Base-by-base conservation (phyloP, 2,888 invertebrate genomes). In the Eristalinus sepulchralis region DNA sequence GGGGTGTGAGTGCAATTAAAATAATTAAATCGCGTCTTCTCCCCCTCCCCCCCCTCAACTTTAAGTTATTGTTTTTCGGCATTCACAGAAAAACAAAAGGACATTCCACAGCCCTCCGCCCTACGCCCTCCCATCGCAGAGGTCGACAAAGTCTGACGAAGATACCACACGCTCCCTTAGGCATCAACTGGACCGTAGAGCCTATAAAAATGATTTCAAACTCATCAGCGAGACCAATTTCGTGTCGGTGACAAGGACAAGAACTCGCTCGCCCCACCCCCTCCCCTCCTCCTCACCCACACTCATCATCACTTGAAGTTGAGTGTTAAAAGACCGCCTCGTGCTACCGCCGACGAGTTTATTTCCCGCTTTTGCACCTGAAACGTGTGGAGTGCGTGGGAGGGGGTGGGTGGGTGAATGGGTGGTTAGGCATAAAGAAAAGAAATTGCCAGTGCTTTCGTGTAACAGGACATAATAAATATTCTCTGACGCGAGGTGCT, bases 391-490 rank as follows among this genome's bases (percentile, higher is more conserved):
- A n/a, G 13, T 13, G 27, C 11, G 10, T n/a, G 31, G 1, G 4
- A 47, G 34, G 22, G 31, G n/a, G n/a, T n/a, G n/a, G n/a, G 11
- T 70, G 39, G 36, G 59, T 36, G 34, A 55, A 33, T n/a, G 36
- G 68, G 57, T 20, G 59, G 11, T 53, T 55, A 66, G 60, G 70
- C 75, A 66, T 77, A 77, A 73, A 67, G 77, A 72, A 86, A 78
- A 86, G 83, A 83, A 86, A 86, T 83, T 86, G 75, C 86, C 62
- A 36, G 86, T 86, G 83, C 78, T 86, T 86, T 64, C 79, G 62
- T 86, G 70, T 86, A 83, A 86, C 86, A 86, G 86, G 79, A 79
- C 83, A 83, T 83, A 86, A 86, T 86, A 86, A 86, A 86, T 86
- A 83, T 83, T 67, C 86, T 64, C 76, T 70, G 70, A 72, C 78